Conservation (phyloP, 2,797 vertebrate species). For the Gephyroberyx darwinii region DNA sequence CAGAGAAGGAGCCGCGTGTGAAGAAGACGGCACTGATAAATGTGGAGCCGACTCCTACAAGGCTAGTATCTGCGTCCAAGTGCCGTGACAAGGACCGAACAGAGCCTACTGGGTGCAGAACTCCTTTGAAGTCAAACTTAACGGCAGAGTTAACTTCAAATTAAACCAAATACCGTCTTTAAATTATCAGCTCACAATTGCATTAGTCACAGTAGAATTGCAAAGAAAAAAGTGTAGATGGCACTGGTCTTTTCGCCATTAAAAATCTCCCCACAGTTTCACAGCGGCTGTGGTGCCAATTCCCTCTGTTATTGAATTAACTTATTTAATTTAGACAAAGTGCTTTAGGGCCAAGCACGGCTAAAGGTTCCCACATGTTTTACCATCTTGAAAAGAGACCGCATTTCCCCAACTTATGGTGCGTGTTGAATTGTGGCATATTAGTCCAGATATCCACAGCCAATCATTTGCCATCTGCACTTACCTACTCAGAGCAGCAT, state of each 20-base stretch:
- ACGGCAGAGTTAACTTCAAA: constrained; percentile 38
- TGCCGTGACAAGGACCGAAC: constrained; percentile 30
- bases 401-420: constrained; percentile 13
- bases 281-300: constrained; percentile 25
- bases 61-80: constrained; percentile 77
- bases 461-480: constrained; percentile 22
- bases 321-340: constrained; percentile 60
- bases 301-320: constrained; percentile 53
- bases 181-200: constrained; percentile 38
- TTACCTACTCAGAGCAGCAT: constrained; percentile 24
- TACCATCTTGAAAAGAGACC: constrained; percentile 35
- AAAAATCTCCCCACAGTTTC: constrained; percentile 6
- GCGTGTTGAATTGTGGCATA: constrained; percentile 17
- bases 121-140: constrained; percentile 21
- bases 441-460: constrained; percentile 28
- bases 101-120: constrained; percentile 38
- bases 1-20: constrained; percentile 83
- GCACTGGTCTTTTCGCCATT: constrained; percentile 1
- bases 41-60: constrained; percentile 86
- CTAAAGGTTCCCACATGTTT: constrained; percentile 44
- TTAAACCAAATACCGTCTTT: constrained; percentile 29
- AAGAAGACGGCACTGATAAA: constrained; percentile 73
- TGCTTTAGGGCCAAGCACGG: constrained; percentile 36
- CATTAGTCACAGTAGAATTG: constrained; percentile 41
- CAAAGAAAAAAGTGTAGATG: constrained; percentile 33